Evolutionary conservation across 2,113 vertebrate species (phyloP).

Genomic region (Coregonus clupeaformis): DNA sequence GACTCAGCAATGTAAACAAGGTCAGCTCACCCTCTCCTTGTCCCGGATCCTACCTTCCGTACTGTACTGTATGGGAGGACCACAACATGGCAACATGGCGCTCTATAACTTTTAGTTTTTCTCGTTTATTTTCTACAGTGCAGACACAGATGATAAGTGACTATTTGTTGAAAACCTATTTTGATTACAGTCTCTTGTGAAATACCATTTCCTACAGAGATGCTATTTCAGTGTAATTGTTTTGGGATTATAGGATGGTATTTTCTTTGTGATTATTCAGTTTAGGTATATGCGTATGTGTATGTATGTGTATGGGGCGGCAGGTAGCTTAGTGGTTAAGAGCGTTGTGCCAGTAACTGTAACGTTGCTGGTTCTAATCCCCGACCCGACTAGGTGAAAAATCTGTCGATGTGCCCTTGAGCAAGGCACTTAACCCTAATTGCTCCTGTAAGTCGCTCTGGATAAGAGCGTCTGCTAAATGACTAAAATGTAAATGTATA

Average conservation of each 20-base stretch:
- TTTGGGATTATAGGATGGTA: neutral
- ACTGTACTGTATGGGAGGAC: neutral
- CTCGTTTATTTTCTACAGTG: neutral
- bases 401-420: no score
- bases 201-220: neutral
- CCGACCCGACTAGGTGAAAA: no score
- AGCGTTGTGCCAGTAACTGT: no score
- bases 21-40: constrained; percentile 9
- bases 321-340: no score
- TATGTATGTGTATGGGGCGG: no score
- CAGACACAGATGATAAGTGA: no score
- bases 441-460: no score
- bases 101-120: neutral
- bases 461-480: no score
- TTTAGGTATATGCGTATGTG: no score
- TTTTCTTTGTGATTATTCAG: neutral
- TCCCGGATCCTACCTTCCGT: neutral
- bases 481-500: no score
- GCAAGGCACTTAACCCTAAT: no score
- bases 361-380: no score
- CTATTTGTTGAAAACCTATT: neutral
- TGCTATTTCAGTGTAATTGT: neutral
- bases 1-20: constrained; percentile 22
- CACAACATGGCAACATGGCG: neutral
- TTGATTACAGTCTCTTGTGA: neutral